Base-by-base conservation (phyloP, 2,113 vertebrate species). In the Poeciliopsis occidentalis region DNA sequence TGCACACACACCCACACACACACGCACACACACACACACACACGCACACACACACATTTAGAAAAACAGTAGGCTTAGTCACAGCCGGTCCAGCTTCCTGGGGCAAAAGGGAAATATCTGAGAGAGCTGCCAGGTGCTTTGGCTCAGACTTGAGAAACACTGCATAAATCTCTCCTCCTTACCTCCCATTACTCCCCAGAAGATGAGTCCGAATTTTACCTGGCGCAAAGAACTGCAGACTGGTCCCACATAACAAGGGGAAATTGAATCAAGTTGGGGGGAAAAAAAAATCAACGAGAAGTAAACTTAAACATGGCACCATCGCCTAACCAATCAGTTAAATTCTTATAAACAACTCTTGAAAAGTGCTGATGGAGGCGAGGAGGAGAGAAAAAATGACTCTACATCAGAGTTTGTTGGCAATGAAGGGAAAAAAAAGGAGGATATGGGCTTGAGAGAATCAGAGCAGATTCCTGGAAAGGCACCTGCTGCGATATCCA, bases 301-400 rank as follows among this genome's bases (percentile, higher is more conserved):
- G 64, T 27, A 68, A 86, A 90, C 41, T 65, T 87, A 90, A 93
- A 92, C 88, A 88, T 19, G 34, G 77, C 78, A 75, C n/a, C 31
- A 39, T 64, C 22, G 81, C 71, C 75, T 74, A 79, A 89, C 81
- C 85, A n/a, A n/a, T n/a, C n/a, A n/a, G n/a, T n/a, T n/a, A n/a
- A n/a, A n/a, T n/a, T n/a, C n/a, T n/a, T n/a, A n/a, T n/a, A n/a
- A n/a, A n/a, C n/a, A n/a, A n/a, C n/a, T n/a, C n/a, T n/a, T n/a
- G n/a, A n/a, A n/a, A n/a, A n/a, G n/a, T n/a, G n/a, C n/a, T n/a
- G n/a, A n/a, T n/a, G n/a, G n/a, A n/a, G n/a, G n/a, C n/a, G n/a
- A n/a, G n/a, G n/a, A n/a, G n/a, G n/a, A n/a, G n/a, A n/a, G n/a
- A n/a, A n/a, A n/a, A n/a, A n/a, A n/a, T n/a, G n/a, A n/a, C n/a